Evolutionary conservation across 2,113 vertebrate genomes (phyloP).

Genomic region (Oceanites oceanicus): DNA sequence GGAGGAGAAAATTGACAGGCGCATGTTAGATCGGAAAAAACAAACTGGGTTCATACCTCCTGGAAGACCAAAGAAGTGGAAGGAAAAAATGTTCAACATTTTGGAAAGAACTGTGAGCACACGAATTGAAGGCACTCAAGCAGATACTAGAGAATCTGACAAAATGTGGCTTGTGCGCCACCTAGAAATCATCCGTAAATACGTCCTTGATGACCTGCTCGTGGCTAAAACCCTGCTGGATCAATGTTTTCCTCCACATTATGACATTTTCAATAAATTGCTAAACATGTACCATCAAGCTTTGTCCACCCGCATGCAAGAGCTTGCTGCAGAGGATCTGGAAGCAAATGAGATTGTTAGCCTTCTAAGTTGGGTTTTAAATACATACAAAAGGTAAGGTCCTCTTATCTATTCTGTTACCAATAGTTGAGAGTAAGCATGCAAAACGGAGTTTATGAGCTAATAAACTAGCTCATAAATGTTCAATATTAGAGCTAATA

Average conservation of each 20-base stretch:
- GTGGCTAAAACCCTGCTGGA: slow-evolving; percentile 92
- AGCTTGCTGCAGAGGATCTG: slow-evolving; percentile 89
- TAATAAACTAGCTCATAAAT: background rate
- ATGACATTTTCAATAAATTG: slow-evolving; percentile 88
- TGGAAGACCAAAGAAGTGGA: slow-evolving; percentile 93
- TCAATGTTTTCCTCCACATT: slow-evolving; percentile 92
- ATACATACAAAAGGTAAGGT: slow-evolving; percentile 90
- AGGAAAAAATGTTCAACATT: slow-evolving; percentile 89
- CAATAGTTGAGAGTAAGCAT: background rate
- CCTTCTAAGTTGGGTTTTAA: slow-evolving; percentile 92
- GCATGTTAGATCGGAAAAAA: slow-evolving; percentile 91
- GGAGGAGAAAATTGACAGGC: slow-evolving; percentile 92
- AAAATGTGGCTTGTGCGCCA: slow-evolving; percentile 99
- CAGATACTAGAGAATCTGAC: slow-evolving; percentile 90
- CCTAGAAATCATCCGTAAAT: slow-evolving; percentile 92
- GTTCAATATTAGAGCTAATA: background rate
- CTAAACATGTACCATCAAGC: slow-evolving; percentile 89
- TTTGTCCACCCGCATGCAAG: slow-evolving; percentile 85
- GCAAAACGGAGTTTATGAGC: background rate
- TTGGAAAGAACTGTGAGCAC: slow-evolving; percentile 89
- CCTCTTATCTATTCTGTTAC: background rate
- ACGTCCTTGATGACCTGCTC: slow-evolving; percentile 88
- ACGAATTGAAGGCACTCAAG: slow-evolving; percentile 91
- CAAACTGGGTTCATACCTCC: slow-evolving; percentile 93
- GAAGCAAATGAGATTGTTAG: slow-evolving; percentile 97